Base-by-base conservation (phyloP, 2,113 vertebrate genomes). In the Prolemur simus region DNA sequence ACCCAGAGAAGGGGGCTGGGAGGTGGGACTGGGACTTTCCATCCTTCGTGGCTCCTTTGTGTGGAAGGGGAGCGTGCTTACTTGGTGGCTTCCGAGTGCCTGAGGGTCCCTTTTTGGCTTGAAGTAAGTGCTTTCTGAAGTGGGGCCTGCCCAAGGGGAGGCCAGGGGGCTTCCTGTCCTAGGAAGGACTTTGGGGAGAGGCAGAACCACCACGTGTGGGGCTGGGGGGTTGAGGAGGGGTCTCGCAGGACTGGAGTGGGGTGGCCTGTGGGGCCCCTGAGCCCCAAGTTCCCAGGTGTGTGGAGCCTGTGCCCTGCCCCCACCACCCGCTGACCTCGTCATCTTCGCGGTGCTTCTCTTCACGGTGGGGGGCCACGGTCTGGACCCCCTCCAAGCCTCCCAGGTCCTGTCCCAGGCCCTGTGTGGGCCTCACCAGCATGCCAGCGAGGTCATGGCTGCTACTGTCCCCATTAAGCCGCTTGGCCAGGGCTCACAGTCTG, bases 1-100 rank as follows among this genome's bases (percentile, higher is more conserved):
- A 4, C 32, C 77, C 9, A n/a, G 47, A 83, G 86, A 78, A 76
- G 34, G 56, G 21, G 1, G 4, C 2, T 29, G 20, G 1, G 58
- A 54, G 21, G 47, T 9, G 23, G 6, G 45, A 8, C 11, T 3
- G 6, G 12, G 11, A 8, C 63, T 25, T 42, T 8, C 15, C 58
- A 11, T 60, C 52, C 52, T 18, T 54, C 52, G 1, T 18, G 17
- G 42, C 17, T 5, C 23, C 17, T 34, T 58, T 60, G 4, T n/a
- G 81, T 27, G 45, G 64, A 39, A 3, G 0, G n/a, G 18, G 14
- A 0, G 1, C 25, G 39, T 25, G 3, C 7, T 25, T 20, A 7
- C 21, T 52, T 6, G 54, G 39, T 0, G 1, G 60, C 60, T n/a
- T 58, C 39, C 0, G 0, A 14, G 39, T 37, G 58, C 56, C n/a